These are phyloP conservation scores for Odobenus rosmarus DNA, from an alignment of 2,113 vertebrate genomes.

Conservation along the genomic window DNA sequence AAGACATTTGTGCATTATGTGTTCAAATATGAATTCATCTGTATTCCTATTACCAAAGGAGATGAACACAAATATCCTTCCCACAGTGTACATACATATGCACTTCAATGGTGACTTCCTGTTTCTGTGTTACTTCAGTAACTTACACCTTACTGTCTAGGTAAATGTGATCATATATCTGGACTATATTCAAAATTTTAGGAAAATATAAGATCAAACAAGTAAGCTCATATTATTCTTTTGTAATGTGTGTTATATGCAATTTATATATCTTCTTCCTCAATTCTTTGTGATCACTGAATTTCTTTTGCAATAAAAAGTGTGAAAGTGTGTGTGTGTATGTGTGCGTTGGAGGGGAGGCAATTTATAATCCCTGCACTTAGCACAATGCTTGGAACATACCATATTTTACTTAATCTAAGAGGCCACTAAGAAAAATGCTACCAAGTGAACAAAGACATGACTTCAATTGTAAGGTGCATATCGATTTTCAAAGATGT, in stretches of 20 bases:
- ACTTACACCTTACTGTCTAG: not conserved
- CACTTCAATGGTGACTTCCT: not conserved
- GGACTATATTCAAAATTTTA: not conserved
- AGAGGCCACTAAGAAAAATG: not conserved
- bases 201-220: not conserved
- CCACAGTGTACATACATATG: not conserved
- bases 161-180: not conserved
- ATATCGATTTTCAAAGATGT: not conserved
- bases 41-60: not conserved
- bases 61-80: not conserved
- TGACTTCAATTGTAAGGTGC: not conserved
- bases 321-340: not conserved
- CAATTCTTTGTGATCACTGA: not conserved
- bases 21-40: slow-evolving; percentile 22
- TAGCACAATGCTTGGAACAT: not conserved
- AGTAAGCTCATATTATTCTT: not conserved
- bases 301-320: not conserved
- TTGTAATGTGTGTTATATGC: not conserved
- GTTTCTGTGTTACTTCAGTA: not conserved
- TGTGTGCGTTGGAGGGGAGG: not conserved
- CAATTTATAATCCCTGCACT: not conserved
- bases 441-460: not conserved
- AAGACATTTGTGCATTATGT: not conserved
- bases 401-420: not conserved
- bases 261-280: not conserved